These are phyloP conservation scores for Argyrosomus japonicus DNA, from an alignment of 2,113 vertebrate genomes.

Conservation along the genomic window DNA sequence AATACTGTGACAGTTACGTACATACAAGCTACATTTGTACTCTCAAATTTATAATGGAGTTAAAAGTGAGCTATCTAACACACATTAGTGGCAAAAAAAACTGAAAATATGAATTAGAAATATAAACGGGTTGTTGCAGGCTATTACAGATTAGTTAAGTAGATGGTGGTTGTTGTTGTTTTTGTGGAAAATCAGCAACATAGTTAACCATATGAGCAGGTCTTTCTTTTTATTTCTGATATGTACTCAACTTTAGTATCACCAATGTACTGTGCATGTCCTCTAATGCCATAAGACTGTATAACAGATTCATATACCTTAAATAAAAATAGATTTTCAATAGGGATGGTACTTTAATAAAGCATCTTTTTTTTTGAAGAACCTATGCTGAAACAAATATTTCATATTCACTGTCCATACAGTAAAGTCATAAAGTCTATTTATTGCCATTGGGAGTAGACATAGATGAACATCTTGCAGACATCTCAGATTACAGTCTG, in stretches of 20 bases:
- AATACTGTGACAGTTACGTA: not conserved
- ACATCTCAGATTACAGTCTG: slow-evolving; percentile 37
- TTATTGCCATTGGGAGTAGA: slow-evolving; percentile 62
- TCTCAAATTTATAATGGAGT: not conserved
- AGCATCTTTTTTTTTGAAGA: not conserved
- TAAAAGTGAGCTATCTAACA: not conserved
- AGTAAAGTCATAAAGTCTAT: slow-evolving; percentile 48
- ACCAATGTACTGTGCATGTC: not conserved
- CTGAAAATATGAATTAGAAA: not conserved
- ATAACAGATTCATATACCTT: not conserved
- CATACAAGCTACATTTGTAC: not conserved
- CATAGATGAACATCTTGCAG: slow-evolving; percentile 36
- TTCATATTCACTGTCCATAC: slow-evolving; percentile 31
- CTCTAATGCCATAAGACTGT: not conserved
- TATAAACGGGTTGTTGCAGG: not conserved
- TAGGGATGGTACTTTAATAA: slow-evolving; percentile 11
- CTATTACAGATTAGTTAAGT: not conserved
- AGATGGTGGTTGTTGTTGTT: not conserved
- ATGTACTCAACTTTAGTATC: not conserved
- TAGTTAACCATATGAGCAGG: not conserved
- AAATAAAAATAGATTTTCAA: slow-evolving; percentile 1
- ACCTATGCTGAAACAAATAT: slow-evolving; percentile 38
- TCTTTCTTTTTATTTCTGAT: slow-evolving; percentile 6
- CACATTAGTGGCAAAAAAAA: not conserved
- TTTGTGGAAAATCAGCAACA: not conserved